Percentiles rank a stretch among this genome's conserved stretches.
Conservation (phyloP, 1,140 invertebrate species). For the Lepidostoma basale region DNA sequence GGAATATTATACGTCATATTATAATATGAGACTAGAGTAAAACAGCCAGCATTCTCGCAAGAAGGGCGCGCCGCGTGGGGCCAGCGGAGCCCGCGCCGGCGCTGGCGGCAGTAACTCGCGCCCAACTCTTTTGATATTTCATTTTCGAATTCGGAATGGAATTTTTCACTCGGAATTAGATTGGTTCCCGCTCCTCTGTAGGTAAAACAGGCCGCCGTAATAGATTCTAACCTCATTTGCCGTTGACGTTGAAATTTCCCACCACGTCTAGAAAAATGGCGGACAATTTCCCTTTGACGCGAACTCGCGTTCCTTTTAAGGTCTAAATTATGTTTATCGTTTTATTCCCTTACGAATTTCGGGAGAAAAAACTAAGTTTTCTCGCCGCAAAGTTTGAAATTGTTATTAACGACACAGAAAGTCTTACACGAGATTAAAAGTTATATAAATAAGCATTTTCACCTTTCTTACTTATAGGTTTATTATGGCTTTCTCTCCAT, state of each 20-base stretch:
- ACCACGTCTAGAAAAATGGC: slow-evolving; percentile 42
- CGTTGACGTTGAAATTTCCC: slow-evolving; percentile 42
- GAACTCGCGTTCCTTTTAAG: slow-evolving; percentile 42
- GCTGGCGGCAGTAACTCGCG: slow-evolving; percentile 5
- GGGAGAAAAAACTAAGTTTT: slow-evolving; percentile 42
- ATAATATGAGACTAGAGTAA: no score
- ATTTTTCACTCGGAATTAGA: slow-evolving; percentile 29
- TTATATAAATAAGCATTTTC: slow-evolving; percentile 21
- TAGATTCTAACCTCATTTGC: slow-evolving; percentile 46
- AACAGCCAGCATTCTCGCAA: no score
- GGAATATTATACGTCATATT: no score
- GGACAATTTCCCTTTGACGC: slow-evolving; percentile 43
- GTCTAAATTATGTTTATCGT: slow-evolving; percentile 46
- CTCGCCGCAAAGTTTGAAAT: slow-evolving; percentile 36
- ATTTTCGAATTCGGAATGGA: slow-evolving; percentile 31
- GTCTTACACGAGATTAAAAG: slow-evolving; percentile 19
- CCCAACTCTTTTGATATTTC: slow-evolving; percentile 28
- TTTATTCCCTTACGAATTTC: slow-evolving; percentile 46
- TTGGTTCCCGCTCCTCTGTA: slow-evolving; percentile 18
- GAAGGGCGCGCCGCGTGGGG: no score
- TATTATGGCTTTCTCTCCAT: no score
- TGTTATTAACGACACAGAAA: slow-evolving; percentile 33
- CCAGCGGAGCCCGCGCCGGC: neutral
- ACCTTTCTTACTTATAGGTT: slow-evolving; percentile 1
- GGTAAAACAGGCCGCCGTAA: slow-evolving; percentile 44